A percentile compares a stretch with the other conserved stretches of the same genome.
Evolutionary conservation across 2,888 invertebrate genomes (phyloP).

Genomic region (Acanthacorydalis orientalis): DNA sequence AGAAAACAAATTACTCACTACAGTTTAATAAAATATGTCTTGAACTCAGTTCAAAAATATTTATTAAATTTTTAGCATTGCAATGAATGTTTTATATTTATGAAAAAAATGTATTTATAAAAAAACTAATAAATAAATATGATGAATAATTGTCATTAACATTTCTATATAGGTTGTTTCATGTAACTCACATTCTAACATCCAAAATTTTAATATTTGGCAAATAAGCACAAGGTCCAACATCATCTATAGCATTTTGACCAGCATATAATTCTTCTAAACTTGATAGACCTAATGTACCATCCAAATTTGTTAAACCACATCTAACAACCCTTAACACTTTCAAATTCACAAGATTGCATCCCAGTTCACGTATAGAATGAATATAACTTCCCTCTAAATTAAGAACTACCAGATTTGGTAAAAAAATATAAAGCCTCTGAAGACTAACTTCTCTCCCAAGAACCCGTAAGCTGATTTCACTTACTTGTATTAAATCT

Average conservation of each 20-base stretch:
- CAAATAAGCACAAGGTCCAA: not conserved
- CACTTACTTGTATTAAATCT: constrained; percentile 1
- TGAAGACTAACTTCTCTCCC: constrained; percentile 2
- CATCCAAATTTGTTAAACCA: constrained; percentile 1
- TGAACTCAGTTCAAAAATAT: too few relatives aligned
- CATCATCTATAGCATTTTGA: constrained; percentile 1
- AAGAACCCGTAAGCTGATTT: not conserved
- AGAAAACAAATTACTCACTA: too few relatives aligned
- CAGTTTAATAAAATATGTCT: not conserved
- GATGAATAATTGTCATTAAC: too few relatives aligned
- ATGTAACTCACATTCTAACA: not conserved
- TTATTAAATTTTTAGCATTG: too few relatives aligned
- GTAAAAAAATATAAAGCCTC: not conserved
- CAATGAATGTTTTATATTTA: not conserved
- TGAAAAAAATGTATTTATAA: too few relatives aligned
- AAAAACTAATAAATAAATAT: too few relatives aligned
- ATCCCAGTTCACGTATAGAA: constrained; percentile 2
- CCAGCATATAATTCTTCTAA: constrained; percentile 4
- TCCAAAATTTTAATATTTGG: not conserved
- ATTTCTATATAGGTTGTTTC: too few relatives aligned
- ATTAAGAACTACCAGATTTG: not conserved
- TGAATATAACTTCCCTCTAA: not conserved
- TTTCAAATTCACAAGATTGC: not conserved
- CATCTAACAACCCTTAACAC: constrained; percentile 2
- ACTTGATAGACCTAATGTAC: not conserved